phyloP scores from a whole-genome alignment of 2,797 vertebrate species.

The Eospalax fontanierii region DNA sequence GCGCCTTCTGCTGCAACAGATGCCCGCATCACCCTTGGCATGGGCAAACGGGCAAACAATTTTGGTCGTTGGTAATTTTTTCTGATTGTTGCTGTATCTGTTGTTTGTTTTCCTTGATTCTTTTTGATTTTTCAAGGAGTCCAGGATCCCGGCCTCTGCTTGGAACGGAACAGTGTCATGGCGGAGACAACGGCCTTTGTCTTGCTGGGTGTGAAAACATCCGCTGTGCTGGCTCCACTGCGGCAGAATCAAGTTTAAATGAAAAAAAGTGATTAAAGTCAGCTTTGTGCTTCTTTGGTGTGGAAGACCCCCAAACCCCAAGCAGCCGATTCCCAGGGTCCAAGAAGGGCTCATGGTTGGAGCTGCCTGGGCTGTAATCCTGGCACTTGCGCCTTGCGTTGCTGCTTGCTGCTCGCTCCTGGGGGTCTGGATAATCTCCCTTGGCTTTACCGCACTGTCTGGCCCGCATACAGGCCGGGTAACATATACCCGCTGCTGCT shows the following conservation, averaged over 20 bases:
- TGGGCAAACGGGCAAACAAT: constrained; percentile 85
- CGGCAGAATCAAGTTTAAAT: constrained; percentile 89
- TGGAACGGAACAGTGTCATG: constrained; percentile 90
- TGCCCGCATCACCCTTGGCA: constrained; percentile 94
- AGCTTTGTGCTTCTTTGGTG: constrained; percentile 83
- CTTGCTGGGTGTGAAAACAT: constrained; percentile 92
- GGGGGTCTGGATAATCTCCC: constrained; percentile 91
- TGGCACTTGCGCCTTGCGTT: constrained; percentile 89
- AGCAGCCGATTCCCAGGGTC: constrained; percentile 83
- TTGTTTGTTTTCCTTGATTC: constrained; percentile 86
- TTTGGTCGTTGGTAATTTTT: constrained; percentile 85
- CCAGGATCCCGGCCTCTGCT: constrained; percentile 89
- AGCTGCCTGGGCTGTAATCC: constrained; percentile 88
- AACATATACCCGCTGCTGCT: constrained; percentile 94
- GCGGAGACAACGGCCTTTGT: constrained; percentile 92
- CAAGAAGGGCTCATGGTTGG: constrained; percentile 85
- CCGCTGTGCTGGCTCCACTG: constrained; percentile 90
- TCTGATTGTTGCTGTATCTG: constrained; percentile 86
- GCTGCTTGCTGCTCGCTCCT: constrained; percentile 90
- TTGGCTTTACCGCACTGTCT: constrained; percentile 89
- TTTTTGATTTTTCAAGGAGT: constrained; percentile 85
- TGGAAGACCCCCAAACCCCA: constrained; percentile 85
- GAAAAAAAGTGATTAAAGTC: constrained; percentile 88
- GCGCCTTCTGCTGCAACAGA: constrained; percentile 91
- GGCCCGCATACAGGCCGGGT: constrained; percentile 92